Percentiles rank a stretch among this genome's conserved stretches.
These are phyloP conservation scores for Callopanchax toddi DNA, from an alignment of 2,113 vertebrate genomes.

Conservation along the genomic window DNA sequence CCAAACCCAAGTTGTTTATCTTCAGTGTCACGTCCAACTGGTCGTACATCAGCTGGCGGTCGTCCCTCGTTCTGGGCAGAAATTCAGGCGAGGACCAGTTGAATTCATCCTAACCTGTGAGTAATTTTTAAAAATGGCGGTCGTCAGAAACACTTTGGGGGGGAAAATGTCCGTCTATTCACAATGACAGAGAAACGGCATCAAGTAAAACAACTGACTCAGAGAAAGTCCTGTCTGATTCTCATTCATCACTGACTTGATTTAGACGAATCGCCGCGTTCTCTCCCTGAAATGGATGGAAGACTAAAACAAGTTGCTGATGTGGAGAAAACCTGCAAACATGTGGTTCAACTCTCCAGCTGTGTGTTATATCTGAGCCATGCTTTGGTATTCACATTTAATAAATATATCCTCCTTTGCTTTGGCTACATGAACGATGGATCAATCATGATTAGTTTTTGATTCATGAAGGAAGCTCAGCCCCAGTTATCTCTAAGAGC, in stretches of 20 bases:
- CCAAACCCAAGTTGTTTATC: constrained; percentile 22
- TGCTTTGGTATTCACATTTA: constrained; percentile 11
- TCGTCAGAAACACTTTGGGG: constrained; percentile 55
- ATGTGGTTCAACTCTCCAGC: constrained; percentile 6
- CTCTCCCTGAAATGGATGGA: constrained; percentile 4
- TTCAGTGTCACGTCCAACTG: constrained; percentile 22
- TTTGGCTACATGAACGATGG: constrained; percentile 6
- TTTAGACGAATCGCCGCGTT: constrained; percentile 24
- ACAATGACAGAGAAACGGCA: not conserved
- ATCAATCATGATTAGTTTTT: not conserved
- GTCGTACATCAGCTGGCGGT: constrained; percentile 38
- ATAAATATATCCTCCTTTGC: not conserved
- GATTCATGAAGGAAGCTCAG: not conserved
- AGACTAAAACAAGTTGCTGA: constrained; percentile 14
- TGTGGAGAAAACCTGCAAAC: constrained; percentile 9
- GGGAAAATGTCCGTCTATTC: too few relatives aligned
- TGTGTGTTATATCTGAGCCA: constrained; percentile 1
- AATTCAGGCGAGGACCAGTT: constrained; percentile 37
- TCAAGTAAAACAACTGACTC: not conserved
- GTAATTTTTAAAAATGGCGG: constrained; percentile 58
- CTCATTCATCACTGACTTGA: constrained; percentile 32
- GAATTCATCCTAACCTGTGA: constrained; percentile 24
- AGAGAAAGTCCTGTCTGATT: not conserved
- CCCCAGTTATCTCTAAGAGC: too few relatives aligned
- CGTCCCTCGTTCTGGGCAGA: constrained; percentile 16